Evolutionary conservation across 2,888 invertebrate species (phyloP).

Genomic region (Drosophila nr. medialis): DNA sequence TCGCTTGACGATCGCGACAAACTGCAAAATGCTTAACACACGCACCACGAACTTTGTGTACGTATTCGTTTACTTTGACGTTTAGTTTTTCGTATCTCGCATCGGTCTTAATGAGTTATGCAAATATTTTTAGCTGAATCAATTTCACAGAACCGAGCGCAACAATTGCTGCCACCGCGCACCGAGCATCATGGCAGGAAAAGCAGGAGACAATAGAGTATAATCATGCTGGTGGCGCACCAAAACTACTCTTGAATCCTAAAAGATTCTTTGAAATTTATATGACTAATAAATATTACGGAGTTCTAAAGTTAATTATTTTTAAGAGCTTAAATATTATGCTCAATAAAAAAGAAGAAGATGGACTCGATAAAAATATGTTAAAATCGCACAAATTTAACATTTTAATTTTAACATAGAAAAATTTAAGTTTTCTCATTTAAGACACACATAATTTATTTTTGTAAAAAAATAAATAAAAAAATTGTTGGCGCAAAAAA

Average conservation of each 20-base stretch:
- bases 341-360: background rate
- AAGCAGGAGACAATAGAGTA: background rate
- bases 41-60: conserved; percentile 23
- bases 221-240: background rate
- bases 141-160: conserved; percentile 55
- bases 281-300: background rate
- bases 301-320: background rate
- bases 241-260: conserved; percentile 18
- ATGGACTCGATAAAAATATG: background rate
- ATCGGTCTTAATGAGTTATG: conserved; percentile 74
- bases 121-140: conserved; percentile 73
- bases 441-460: background rate
- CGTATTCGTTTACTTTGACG: conserved; percentile 15
- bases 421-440: background rate
- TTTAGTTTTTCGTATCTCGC: conserved; percentile 48
- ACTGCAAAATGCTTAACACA: conserved; percentile 48
- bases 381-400: background rate
- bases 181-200: conserved; percentile 9
- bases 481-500: background rate
- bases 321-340: background rate
- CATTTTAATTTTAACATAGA: background rate
- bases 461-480: background rate
- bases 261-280: background rate
- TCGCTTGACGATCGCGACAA: conserved; percentile 62
- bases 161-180: conserved; percentile 23